Evolutionary conservation across 2,113 vertebrate species (phyloP).

Genomic region (Laticauda colubrina): DNA sequence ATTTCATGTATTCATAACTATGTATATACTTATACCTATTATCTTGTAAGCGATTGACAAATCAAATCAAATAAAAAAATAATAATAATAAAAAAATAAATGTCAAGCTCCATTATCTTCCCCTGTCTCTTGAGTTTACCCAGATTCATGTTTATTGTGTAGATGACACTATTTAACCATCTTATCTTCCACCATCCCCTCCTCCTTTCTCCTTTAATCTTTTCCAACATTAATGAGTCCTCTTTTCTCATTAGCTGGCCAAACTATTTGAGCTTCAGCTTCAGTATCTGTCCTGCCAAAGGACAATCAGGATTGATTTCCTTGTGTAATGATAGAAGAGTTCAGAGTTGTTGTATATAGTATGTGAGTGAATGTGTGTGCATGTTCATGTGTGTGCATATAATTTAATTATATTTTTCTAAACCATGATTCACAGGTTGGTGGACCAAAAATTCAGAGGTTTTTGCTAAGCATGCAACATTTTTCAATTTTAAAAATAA

Average conservation of each 20-base stretch:
- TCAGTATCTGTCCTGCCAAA: neutral
- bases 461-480: neutral
- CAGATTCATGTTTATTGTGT: neutral
- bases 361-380: neutral
- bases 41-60: too few relatives aligned
- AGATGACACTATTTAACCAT: neutral
- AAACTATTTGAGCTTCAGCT: neutral
- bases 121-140: neutral
- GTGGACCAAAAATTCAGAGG: neutral
- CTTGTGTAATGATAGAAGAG: neutral
- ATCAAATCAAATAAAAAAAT: too few relatives aligned
- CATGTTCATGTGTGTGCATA: neutral
- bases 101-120: neutral
- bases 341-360: neutral
- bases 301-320: neutral
- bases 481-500: neutral
- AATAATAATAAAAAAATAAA: too few relatives aligned
- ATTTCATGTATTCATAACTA: too few relatives aligned
- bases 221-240: neutral
- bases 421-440: neutral
- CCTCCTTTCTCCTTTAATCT: neutral
- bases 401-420: neutral
- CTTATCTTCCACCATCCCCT: neutral
- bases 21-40: too few relatives aligned
- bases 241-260: neutral